Base-by-base conservation (phyloP, 2,888 invertebrate species). In the Protophormia terraenovae region DNA sequence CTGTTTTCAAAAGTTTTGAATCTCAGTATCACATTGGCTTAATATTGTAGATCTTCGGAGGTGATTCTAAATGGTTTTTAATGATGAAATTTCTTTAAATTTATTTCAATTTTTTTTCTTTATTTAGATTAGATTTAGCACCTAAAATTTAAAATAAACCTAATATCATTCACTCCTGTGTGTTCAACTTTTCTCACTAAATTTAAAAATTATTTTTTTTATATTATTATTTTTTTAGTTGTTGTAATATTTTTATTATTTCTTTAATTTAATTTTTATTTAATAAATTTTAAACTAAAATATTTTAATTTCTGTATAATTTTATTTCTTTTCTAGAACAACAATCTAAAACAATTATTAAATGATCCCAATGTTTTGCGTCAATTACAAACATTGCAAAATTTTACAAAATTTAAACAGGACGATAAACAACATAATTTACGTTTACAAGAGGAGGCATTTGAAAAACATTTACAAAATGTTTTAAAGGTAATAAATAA, bases 311-410 rank as follows among this genome's bases (percentile, higher is more conserved):
- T 83, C 53, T 60, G n/a, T n/a, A n/a, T n/a, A n/a, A n/a, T 22
- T 53, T 27, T 22, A 66, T 58, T 60, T 76, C 5, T 45, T 62
- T 91, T 90, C 2, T 88, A 93, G 93, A 91, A 92, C 84, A 93
- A 93, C 83, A 93, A 93, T 82, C 87, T 93, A n/a, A 90, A 92
- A 50, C 93, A 93, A 86, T 86, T 93, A 75, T 89, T 97, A 73
- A 96, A 96, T 71, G 97, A 98, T 93, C 97, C 97, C 0, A 97
- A 98, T 93, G 96, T 98, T 55, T 94, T 98, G 91, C 94, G 98
- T 76, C 98, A 98, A 89, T 93, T 98, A 66, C 98, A 98, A 91
- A 97, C 96, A 19, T 92, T 96, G 85, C 96, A 96, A 89, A 93
- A 92, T 86, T 90, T 93, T 73, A 91, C 91, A 66, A 92, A 92